phyloP scores from a whole-genome alignment of 2,113 vertebrate genomes.

The Tragelaphus strepsiceros region DNA sequence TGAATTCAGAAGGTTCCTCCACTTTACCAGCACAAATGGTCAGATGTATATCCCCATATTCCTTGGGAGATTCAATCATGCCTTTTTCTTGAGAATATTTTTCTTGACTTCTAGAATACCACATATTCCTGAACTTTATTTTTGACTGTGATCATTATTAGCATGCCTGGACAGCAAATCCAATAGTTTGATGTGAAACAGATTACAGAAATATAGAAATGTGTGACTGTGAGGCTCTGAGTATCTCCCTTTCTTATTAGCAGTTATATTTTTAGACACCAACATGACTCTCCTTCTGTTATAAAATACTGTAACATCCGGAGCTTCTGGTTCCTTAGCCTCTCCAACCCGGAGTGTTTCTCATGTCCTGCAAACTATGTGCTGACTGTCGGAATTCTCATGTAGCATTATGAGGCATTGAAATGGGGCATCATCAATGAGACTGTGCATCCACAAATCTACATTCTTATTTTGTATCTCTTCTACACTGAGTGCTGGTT shows the following conservation, averaged over 20 bases:
- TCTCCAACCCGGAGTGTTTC: neutral
- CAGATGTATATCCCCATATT: neutral
- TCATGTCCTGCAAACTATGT: neutral
- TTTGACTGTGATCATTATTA: neutral
- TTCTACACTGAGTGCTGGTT: neutral
- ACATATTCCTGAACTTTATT: neutral
- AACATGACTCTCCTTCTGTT: fast-evolving
- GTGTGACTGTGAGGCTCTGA: neutral
- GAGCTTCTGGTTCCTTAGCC: neutral
- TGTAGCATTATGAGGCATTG: neutral
- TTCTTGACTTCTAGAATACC: neutral
- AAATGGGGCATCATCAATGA: neutral
- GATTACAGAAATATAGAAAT: neutral
- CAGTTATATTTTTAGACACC: neutral
- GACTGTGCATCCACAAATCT: neutral
- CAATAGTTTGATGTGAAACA: neutral
- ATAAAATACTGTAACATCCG: neutral
- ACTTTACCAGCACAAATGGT: neutral
- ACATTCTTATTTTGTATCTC: neutral
- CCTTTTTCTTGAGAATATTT: neutral
- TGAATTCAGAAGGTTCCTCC: neutral
- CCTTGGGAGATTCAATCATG: neutral
- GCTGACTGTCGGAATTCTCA: neutral
- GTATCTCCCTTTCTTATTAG: neutral
- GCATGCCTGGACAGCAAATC: neutral